Evolutionary conservation across 2,888 invertebrate species (phyloP), one percentile per base, ranked within the genome.

Genomic region (Heliconius hortense): DNA sequence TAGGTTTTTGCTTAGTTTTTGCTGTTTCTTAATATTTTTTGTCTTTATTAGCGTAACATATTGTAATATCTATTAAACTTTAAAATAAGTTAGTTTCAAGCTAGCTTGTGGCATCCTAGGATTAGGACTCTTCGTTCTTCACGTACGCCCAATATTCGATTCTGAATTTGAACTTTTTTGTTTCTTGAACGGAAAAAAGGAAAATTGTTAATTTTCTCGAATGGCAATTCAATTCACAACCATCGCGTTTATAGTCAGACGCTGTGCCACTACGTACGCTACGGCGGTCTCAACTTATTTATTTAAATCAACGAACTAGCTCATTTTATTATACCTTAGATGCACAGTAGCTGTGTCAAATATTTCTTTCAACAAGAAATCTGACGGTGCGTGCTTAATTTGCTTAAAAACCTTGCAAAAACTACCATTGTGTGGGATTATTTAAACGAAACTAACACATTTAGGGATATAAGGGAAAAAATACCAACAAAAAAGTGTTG

Each of bases 391-490:
- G 60, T 26, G 26, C 5, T 4, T 59, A 60, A 71, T 53, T 53
- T 69, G 35, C 43, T 39, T 24, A 43, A 18, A 35, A 39, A 31
- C 15, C 26, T 35, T 3, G 70, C 31, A 79, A 78, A 77, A 76
- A 75, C 68, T 2, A 1, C 39, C 26, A 71, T 71, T 71, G 71
- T 71, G 10, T 10, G 39, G 15, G 26, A 39, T 39, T 59, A 59
- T 24, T 71, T 60, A 60, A 60, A 59, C 71, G 43, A 26, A 71
- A 69, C 48, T 69, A 69, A 71, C 60, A 71, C 71, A 71, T 71
- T 70, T 71, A 39, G 21, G 59, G 39, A 43, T 60, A 28, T 60
- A n/a, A 48, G 21, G 18, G 21, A 35, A 39, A 66, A 24, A 66
- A 39, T 39, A n/a, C 4, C 2, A 3, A 31, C 43, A 72, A 63